Evolutionary conservation across 1,140 invertebrate species (phyloP), one percentile per base, ranked within the genome.

Genomic region (Oryzaephilus surinamensis): DNA sequence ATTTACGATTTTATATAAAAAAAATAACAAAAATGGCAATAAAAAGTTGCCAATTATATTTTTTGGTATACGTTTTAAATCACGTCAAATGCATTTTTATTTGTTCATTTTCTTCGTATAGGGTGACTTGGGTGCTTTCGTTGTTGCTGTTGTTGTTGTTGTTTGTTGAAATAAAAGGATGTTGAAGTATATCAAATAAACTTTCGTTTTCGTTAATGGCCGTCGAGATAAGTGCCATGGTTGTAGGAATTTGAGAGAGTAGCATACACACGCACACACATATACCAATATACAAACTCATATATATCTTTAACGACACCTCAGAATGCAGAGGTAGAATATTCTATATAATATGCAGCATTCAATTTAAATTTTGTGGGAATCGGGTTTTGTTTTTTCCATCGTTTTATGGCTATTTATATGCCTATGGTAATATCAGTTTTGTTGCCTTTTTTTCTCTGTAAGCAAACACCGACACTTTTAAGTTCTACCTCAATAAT

Each of bases 321-420:
- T 53, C 39, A 55, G 53, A 53, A 53, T 55, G 50, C 48, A 45
- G 45, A 46, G 46, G 43, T 43, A 47, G 53, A 55, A 53, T 55
- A 53, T 55, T 55, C 53, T 49, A 53, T 55, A 55, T 53, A 55
- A 55, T 55, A 55, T 55, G 53, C 53, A 50, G 50, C 51, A 55
- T 55, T 55, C 53, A 55, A 55, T 55, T 55, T 52, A 55, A 55
- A 55, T 55, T 55, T 55, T 51, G 53, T 53, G 53, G 41, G 53
- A 55, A 55, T 45, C 43, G 48, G 44, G 46, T 48, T 47, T 41
- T 50, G 31, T 42, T 44, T 48, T 53, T 48, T 53, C 48, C 46
- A 45, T 48, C 46, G 48, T 48, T 55, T 55, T 53, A 53, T 53
- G 48, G 51, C 50, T 55, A 53, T 55, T 55, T 55, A 55, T 55